Percentiles rank a stretch among this genome's conserved stretches.
These are phyloP conservation scores for Silurus lanzhouensis DNA, from an alignment of 2,797 vertebrate species.

Conservation along the genomic window DNA sequence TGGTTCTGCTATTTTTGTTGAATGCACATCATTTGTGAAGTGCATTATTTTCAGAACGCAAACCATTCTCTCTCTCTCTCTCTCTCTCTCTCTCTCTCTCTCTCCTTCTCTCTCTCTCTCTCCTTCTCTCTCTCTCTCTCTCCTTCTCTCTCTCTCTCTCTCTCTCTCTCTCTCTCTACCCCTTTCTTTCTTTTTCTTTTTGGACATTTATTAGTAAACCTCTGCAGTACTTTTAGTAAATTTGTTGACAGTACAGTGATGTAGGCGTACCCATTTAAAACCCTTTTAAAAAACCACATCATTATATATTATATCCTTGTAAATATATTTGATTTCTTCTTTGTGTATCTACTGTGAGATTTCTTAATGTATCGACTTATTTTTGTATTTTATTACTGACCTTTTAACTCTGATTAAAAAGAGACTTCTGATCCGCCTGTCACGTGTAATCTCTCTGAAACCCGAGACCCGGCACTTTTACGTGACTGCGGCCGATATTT, in stretches of 20 bases:
- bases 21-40: constrained; percentile 49
- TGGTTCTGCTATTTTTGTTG: constrained; percentile 60
- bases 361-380: constrained; percentile 73
- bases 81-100: neutral
- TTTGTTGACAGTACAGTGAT: constrained; percentile 6
- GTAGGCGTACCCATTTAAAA: neutral
- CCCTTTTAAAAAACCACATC: constrained; percentile 21
- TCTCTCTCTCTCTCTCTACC: neutral
- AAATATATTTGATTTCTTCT: constrained; percentile 64
- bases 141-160: neutral
- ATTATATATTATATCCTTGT: constrained; percentile 58
- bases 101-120: neutral
- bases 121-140: constrained; percentile 6
- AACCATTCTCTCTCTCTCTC: neutral
- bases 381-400: constrained; percentile 81
- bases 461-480: neutral
- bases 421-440: constrained; percentile 36
- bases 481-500: constrained; percentile 12
- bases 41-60: constrained; percentile 46
- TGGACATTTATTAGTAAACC: neutral
- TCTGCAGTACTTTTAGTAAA: neutral
- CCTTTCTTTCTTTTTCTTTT: neutral
- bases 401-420: constrained; percentile 75
- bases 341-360: constrained; percentile 77
- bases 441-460: neutral